These are phyloP conservation scores for Fulica atra DNA, from an alignment of 2,113 vertebrate genomes.

Conservation along the genomic window DNA sequence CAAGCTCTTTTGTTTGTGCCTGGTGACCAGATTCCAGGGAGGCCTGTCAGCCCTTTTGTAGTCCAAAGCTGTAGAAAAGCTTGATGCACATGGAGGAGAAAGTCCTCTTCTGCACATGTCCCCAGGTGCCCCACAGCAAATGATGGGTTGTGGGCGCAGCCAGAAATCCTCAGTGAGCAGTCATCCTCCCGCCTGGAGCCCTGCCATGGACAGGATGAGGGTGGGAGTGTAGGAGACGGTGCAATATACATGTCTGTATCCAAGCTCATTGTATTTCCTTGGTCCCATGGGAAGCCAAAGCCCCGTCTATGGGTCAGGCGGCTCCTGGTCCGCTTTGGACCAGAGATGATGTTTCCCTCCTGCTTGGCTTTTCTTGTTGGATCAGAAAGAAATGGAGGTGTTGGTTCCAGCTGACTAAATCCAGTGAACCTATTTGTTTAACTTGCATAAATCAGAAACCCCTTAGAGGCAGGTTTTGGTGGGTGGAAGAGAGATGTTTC, in stretches of 20 bases:
- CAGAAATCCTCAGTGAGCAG: rapidly evolving
- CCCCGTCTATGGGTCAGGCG: rapidly evolving
- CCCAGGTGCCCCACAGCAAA: rapidly evolving
- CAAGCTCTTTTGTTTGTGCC: background rate
- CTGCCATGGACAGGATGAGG: background rate
- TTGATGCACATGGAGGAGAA: rapidly evolving
- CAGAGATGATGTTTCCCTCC: rapidly evolving
- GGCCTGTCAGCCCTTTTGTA: background rate
- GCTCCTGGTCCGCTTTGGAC: background rate
- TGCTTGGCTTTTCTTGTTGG: background rate
- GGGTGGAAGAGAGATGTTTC: background rate
- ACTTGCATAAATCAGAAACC: background rate
- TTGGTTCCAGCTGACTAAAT: background rate
- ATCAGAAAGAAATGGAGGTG: background rate
- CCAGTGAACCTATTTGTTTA: background rate
- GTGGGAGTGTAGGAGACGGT: rapidly evolving
- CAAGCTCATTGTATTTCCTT: background rate
- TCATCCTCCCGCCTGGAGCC: background rate
- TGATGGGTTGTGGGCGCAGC: background rate
- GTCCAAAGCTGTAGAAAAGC: background rate
- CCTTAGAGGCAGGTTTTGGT: background rate
- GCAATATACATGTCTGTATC: rapidly evolving
- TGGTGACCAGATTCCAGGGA: background rate
- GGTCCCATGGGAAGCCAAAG: background rate
- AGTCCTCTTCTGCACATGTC: background rate